Percentiles rank a stretch among this genome's conserved stretches.
phyloP scores from a whole-genome alignment of 2,888 invertebrate species.

The Micoletzkya japonica region DNA sequence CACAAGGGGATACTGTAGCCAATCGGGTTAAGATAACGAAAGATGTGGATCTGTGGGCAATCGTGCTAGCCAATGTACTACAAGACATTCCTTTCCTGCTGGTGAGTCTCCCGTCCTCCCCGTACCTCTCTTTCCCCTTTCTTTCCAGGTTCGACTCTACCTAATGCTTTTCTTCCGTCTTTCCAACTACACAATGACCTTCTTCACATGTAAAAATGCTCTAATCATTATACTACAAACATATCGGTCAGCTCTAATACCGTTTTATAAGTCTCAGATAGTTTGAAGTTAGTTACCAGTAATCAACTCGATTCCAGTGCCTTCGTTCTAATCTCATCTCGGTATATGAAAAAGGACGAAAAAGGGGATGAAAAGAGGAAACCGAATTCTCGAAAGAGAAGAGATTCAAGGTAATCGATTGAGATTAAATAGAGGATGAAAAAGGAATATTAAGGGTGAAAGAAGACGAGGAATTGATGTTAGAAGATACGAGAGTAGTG shows the following conservation, averaged over 20 bases:
- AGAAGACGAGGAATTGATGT: constrained; percentile 25
- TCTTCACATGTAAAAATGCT: constrained; percentile 89
- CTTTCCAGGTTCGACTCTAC: constrained; percentile 69
- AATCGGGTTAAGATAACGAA: constrained; percentile 54
- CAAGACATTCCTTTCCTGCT: constrained; percentile 68
- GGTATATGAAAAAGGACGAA: constrained; percentile 17
- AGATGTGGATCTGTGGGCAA: constrained; percentile 66
- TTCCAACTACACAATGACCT: constrained; percentile 91
- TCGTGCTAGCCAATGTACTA: constrained; percentile 65
- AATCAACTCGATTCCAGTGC: neutral
- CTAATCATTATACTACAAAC: constrained; percentile 78
- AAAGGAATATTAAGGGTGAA: neutral
- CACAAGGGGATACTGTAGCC: neutral
- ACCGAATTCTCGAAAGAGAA: constrained; percentile 18
- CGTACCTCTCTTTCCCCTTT: neutral
- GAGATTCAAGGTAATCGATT: neutral
- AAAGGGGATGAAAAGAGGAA: neutral
- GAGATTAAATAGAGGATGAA: neutral
- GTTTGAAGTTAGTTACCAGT: neutral
- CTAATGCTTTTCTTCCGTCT: constrained; percentile 85
- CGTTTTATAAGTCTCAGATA: neutral
- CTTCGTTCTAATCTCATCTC: constrained; percentile 16
- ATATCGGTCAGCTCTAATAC: constrained; percentile 39
- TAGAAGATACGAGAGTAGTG: no score
- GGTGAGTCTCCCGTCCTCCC: constrained; percentile 23